phyloP scores from a whole-genome alignment of 2,797 vertebrate genomes.

The Hippopotamyrus pictus region DNA sequence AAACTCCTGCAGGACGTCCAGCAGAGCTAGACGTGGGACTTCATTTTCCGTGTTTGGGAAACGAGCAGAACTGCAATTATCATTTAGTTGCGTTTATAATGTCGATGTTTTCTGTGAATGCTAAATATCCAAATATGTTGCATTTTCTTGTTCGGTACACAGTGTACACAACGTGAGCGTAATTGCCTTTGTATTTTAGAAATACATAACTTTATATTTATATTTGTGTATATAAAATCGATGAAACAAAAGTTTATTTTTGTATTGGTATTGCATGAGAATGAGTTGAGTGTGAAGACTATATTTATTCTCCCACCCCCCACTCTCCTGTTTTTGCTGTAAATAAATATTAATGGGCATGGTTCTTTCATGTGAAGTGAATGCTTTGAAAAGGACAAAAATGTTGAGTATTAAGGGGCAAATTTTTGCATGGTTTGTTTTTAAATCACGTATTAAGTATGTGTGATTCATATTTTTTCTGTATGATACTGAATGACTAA shows the following conservation, averaged over 20 bases:
- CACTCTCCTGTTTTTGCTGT: not conserved
- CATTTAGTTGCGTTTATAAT: constrained; percentile 88
- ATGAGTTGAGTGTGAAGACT: constrained; percentile 39
- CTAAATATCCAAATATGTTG: constrained; percentile 89
- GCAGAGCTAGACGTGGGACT: constrained; percentile 70
- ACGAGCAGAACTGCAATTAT: constrained; percentile 67
- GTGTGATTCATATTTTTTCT: not conserved
- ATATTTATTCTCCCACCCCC: constrained; percentile 53
- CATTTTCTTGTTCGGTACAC: constrained; percentile 81
- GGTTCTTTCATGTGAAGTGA: constrained; percentile 30
- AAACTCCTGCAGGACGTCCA: constrained; percentile 93
- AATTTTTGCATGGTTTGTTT: constrained; percentile 14
- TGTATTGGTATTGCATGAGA: constrained; percentile 79
- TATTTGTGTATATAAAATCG: constrained; percentile 77
- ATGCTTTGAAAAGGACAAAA: constrained; percentile 12
- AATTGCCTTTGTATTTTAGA: constrained; percentile 99
- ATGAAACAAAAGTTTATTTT: constrained; percentile 95
- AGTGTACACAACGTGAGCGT: constrained; percentile 97
- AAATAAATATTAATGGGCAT: constrained; percentile 32
- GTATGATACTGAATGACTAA: constrained; percentile 15
- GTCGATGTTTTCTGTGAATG: constrained; percentile 91
- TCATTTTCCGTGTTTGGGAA: constrained; percentile 56
- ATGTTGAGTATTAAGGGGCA: constrained; percentile 19
- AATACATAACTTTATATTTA: constrained; percentile 99
- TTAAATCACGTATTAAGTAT: not conserved